Conservation (phyloP, 2,113 vertebrate genomes). For the Tupaia tana region DNA sequence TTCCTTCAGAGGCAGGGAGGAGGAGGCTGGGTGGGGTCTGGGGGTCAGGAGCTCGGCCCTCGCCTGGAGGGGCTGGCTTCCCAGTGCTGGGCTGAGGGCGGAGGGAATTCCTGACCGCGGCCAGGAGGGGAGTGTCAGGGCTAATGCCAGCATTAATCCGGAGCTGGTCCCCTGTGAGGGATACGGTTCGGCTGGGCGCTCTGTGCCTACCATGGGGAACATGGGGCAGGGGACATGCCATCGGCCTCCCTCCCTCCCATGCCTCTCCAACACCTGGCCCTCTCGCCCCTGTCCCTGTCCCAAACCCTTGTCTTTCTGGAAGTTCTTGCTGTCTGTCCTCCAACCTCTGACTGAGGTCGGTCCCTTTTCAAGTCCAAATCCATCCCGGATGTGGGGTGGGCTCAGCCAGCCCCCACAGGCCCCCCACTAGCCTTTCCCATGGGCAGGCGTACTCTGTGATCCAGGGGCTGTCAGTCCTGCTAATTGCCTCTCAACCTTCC, state of each 20-base stretch:
- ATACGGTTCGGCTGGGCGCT: constrained; percentile 48
- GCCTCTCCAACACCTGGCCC: too few relatives aligned
- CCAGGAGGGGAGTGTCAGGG: constrained; percentile 60
- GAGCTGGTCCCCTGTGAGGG: constrained; percentile 70
- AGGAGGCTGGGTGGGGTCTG: neutral
- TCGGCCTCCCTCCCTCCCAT: neutral
- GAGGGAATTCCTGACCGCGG: constrained; percentile 75
- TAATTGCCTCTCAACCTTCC: constrained; percentile 80
- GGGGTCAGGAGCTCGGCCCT: constrained; percentile 26
- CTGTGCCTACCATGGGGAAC: neutral
- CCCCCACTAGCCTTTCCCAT: constrained; percentile 4
- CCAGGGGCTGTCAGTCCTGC: constrained; percentile 69
- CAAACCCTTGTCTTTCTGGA: constrained; percentile 16
- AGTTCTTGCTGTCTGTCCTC: neutral
- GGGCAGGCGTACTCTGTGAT: constrained; percentile 69
- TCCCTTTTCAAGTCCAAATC: constrained; percentile 48
- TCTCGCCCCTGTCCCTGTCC: neutral
- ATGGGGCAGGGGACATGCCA: neutral
- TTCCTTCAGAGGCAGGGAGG: neutral
- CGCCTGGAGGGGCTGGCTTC: constrained; percentile 41
- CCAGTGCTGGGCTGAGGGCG: constrained; percentile 12
- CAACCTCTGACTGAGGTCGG: neutral
- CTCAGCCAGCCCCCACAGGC: neutral
- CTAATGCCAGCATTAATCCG: constrained; percentile 81
- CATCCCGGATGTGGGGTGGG: neutral